A percentile compares a stretch with the other conserved stretches of the same genome.
Conservation (phyloP, 2,113 vertebrate species). For the Pelobates fuscus region DNA sequence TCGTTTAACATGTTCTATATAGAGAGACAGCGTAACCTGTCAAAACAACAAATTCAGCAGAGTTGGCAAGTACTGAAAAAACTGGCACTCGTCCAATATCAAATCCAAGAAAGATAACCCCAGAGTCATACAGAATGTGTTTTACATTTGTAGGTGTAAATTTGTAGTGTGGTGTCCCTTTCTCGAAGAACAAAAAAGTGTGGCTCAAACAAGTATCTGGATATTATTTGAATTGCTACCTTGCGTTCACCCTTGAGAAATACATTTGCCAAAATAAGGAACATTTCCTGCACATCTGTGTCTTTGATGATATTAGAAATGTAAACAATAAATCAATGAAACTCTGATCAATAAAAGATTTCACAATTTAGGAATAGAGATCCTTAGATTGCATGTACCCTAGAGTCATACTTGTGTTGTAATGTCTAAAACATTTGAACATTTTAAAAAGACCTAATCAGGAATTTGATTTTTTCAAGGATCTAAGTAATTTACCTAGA, state of each 20-base stretch:
- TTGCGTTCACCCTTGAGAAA: not conserved
- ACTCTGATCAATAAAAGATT: constrained; percentile 9
- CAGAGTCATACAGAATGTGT: too few relatives aligned
- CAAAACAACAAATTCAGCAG: too few relatives aligned
- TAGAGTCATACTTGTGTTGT: constrained; percentile 22
- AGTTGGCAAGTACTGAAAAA: too few relatives aligned
- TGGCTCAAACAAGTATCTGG: too few relatives aligned
- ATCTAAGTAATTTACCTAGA: constrained; percentile 27
- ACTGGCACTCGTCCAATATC: too few relatives aligned
- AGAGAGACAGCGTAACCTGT: too few relatives aligned
- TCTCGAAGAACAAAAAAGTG: too few relatives aligned
- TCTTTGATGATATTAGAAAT: constrained; percentile 23
- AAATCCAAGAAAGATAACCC: too few relatives aligned
- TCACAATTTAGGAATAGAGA: constrained; percentile 5
- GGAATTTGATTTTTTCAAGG: constrained; percentile 19
- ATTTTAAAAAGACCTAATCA: constrained; percentile 42
- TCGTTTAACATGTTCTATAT: too few relatives aligned
- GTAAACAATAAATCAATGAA: constrained; percentile 26
- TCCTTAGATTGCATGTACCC: not conserved
- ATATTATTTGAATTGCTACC: too few relatives aligned
- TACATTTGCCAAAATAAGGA: not conserved
- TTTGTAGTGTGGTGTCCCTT: too few relatives aligned
- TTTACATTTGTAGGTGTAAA: too few relatives aligned
- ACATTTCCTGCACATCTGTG: constrained; percentile 32
- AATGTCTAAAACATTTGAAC: constrained; percentile 66